A percentile compares a stretch with the other conserved stretches of the same genome.
These are phyloP conservation scores for Lycophotia porphyrea DNA, from an alignment of 2,888 invertebrate species.

Conservation along the genomic window DNA sequence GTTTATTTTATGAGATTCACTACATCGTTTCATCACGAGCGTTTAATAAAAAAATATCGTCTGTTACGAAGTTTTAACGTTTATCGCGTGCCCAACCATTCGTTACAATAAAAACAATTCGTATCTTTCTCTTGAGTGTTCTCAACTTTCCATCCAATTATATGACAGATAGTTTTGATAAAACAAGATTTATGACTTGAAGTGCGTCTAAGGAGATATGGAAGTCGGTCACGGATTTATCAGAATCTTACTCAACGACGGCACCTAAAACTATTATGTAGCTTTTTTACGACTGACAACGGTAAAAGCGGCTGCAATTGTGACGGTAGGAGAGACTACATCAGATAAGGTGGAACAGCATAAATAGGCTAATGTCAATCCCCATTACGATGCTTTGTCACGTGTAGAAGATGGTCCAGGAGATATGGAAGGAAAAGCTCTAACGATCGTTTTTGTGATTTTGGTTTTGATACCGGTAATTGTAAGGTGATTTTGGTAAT, in stretches of 20 bases:
- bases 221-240: conserved; percentile 82
- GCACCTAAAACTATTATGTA: conserved; percentile 71
- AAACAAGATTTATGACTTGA: conserved; percentile 79
- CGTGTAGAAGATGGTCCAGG: conserved; percentile 81
- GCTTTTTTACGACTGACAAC: conserved; percentile 71
- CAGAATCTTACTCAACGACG: conserved; percentile 69
- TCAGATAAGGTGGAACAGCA: conserved; percentile 80
- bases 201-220: conserved; percentile 76
- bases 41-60: conserved; percentile 32
- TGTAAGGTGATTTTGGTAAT: conserved; percentile 42
- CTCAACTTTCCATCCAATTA: conserved; percentile 67
- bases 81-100: conserved; percentile 36
- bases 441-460: conserved; percentile 61
- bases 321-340: conserved; percentile 75
- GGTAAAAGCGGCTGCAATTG: conserved; percentile 76
- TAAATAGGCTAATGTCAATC: conserved; percentile 86
- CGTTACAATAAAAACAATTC: conserved; percentile 58
- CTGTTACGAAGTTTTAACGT: conserved; percentile 30
- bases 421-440: conserved; percentile 67
- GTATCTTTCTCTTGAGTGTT: conserved; percentile 62
- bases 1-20: conserved; percentile 26
- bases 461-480: conserved; percentile 53
- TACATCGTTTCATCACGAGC: conserved; percentile 31
- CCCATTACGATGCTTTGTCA: conserved; percentile 86
- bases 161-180: conserved; percentile 76